Base-by-base conservation (phyloP, 2,113 vertebrate species). In the Menidia beryllina region DNA sequence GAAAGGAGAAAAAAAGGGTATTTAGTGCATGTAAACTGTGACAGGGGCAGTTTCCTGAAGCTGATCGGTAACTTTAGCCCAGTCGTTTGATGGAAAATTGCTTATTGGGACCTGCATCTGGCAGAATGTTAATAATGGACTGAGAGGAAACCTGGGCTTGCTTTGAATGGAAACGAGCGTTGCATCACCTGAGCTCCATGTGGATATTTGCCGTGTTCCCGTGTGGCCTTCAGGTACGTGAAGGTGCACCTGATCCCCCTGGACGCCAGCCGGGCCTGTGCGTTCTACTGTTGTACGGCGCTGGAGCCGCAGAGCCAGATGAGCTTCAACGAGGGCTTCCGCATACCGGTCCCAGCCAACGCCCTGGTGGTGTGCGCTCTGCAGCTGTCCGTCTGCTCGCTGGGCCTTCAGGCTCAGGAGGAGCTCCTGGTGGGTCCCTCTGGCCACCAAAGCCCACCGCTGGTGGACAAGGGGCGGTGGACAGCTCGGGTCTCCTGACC, bases 251-350 rank as follows among this genome's bases (percentile, higher is more conserved):
- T 99, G 91, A 94, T 95, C 24, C 95, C 96, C 0, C 90, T 95
- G 49, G 95, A 98, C 77, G 91, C 94, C 4, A 73, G 93, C 90
- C 91, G 95, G 27, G 93, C 95, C 47, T 96, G 92, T 62, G 89
- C 90, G 58, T 97, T 96, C 69, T 97, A 97, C 93, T 98, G 97
- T 84, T 98, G 96, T 17, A 96, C 95, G 76, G 92, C 95, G 55
- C 87, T 97, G 94, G 95, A 97, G 72, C 95, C 95, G 36, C 95
- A 97, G 62, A 84, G 92, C 11, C 93, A 92, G 0, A 86, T 98
- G 89, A 94, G 94, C 84, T 97, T 98, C 88, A 98, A 97, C 54
- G 96, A 99, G 90, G 96, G 96, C 43, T 98, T 99, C 92, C 93
- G 91, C 82, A 95, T 99, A 72, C 96, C 96, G 0, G 92, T 96